Conservation (phyloP, 1,140 invertebrate genomes). For the Zelostemma sp. region DNA sequence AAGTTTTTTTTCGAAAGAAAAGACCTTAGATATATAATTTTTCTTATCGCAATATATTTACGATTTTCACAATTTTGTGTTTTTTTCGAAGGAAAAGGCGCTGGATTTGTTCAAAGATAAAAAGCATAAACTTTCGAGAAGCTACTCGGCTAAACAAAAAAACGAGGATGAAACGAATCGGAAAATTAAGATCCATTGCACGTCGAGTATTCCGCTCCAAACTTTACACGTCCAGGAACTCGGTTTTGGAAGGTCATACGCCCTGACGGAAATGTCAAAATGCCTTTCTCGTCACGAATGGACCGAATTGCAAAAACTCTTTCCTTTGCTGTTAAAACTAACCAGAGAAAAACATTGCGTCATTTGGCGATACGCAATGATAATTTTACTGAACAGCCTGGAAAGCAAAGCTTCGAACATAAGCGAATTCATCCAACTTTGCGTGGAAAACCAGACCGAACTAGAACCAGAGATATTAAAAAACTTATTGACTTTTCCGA, state of each 20-base stretch:
- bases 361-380: constrained; percentile 40
- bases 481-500: constrained; percentile 4
- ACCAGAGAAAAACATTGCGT: constrained; percentile 21
- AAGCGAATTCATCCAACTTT: constrained; percentile 32
- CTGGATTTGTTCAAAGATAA: not conserved
- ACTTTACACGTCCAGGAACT: not conserved
- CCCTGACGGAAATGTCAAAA: constrained; percentile 23
- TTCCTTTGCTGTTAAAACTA: constrained; percentile 25
- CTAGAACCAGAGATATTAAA: not conserved
- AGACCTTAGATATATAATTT: too few relatives aligned
- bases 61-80: too few relatives aligned
- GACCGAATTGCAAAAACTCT: constrained; percentile 28
- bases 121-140: not conserved
- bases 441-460: constrained; percentile 22
- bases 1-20: not conserved
- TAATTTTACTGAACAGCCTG: constrained; percentile 31
- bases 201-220: not conserved
- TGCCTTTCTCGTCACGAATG: constrained; percentile 38
- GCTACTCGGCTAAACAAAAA: not conserved
- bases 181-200: constrained; percentile 2
- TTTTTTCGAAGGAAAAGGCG: constrained; percentile 5
- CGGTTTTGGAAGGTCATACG: constrained; percentile 12
- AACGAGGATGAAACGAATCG: not conserved
- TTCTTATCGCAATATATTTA: too few relatives aligned
- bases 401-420: constrained; percentile 15